phyloP scores from a whole-genome alignment of 1,140 invertebrate species.

The Camponotus pennsylvanicus region DNA sequence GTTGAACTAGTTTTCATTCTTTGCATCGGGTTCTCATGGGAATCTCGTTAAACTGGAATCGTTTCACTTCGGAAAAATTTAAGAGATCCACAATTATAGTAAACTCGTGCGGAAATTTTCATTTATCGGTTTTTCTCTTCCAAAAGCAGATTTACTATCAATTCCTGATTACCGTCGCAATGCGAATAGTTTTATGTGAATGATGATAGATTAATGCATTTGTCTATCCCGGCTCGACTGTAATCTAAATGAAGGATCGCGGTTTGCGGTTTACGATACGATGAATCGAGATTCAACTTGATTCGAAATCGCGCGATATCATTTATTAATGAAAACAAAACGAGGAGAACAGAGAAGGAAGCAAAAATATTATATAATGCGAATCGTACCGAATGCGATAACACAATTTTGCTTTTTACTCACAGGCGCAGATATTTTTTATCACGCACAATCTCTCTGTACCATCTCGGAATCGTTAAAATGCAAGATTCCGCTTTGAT shows the following conservation, averaged over 20 bases:
- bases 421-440: background rate
- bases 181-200: background rate
- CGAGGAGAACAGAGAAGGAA: background rate
- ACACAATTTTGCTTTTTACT: background rate
- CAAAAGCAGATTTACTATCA: background rate
- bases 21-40: background rate
- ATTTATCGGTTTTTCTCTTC: background rate
- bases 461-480: background rate
- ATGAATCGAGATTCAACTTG: slow-evolving; percentile 22
- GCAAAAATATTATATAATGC: background rate
- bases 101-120: slow-evolving; percentile 1
- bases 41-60: slow-evolving; percentile 1
- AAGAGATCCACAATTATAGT: background rate
- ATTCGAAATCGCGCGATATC: slow-evolving; percentile 22
- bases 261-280: slow-evolving; percentile 49
- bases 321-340: slow-evolving; percentile 13
- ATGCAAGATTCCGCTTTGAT: slow-evolving; percentile 12
- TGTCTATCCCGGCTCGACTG: background rate
- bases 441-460: background rate
- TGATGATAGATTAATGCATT: background rate
- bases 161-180: background rate
- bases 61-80: background rate
- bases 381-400: background rate
- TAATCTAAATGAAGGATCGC: slow-evolving; percentile 45
- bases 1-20: background rate